A percentile compares a stretch with the other conserved stretches of the same genome.
These are phyloP conservation scores for Lasioglossum calceatum DNA, from an alignment of 2,888 invertebrate genomes.

Conservation along the genomic window DNA sequence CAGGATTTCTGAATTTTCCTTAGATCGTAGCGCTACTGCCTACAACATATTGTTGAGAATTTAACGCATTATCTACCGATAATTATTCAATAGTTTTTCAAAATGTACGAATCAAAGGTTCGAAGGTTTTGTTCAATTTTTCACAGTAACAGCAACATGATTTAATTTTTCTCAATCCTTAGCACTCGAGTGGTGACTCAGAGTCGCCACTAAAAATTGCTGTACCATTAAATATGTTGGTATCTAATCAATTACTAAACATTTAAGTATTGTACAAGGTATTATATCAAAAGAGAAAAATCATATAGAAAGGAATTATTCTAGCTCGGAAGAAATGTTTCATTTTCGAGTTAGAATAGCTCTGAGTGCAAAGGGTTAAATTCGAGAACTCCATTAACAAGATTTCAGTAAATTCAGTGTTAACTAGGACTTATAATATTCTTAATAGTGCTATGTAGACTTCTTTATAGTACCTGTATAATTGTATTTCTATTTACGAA, in stretches of 20 bases:
- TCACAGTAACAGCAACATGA: not conserved
- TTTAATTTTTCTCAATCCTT: no score
- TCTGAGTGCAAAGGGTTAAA: no score
- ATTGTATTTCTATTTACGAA: constrained; percentile 89
- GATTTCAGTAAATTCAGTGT: not conserved
- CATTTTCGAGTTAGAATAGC: no score
- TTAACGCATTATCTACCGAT: not conserved
- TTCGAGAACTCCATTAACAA: no score
- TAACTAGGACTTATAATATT: not conserved
- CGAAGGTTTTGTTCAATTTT: not conserved
- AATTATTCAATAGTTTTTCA: not conserved
- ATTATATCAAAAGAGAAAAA: no score
- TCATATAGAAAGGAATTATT: no score
- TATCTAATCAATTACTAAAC: no score
- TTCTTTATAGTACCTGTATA: constrained; percentile 85
- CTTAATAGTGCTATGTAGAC: not conserved
- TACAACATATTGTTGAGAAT: constrained; percentile 69
- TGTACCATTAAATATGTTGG: no score
- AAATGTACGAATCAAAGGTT: not conserved
- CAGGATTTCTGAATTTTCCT: constrained; percentile 87
- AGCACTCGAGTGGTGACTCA: no score
- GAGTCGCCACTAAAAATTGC: no score
- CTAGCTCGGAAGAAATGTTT: no score
- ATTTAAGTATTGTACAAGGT: no score
- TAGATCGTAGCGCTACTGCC: constrained; percentile 86